Evolutionary conservation across 2,113 vertebrate species (phyloP).

Genomic region (Oreochromis tanganicae): DNA sequence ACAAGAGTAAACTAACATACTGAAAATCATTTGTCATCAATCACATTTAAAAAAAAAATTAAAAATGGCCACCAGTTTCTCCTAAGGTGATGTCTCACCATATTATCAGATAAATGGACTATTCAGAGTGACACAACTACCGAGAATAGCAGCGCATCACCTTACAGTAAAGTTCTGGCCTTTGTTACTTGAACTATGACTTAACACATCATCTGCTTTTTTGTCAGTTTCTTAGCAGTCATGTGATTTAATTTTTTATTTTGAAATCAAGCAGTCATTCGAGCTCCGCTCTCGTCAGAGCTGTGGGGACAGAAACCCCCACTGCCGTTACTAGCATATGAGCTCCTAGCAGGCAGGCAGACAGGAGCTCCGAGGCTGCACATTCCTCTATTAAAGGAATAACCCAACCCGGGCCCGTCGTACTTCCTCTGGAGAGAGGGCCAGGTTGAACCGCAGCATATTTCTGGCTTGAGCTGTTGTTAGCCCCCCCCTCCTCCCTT

Average conservation of each 20-base stretch:
- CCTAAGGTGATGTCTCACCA: background rate
- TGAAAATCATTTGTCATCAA: background rate
- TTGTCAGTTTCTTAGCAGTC: background rate
- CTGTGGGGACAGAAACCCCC: background rate
- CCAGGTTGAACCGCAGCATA: slow-evolving; percentile 74
- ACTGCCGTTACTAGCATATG: slow-evolving; percentile 50
- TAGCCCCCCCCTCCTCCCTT: slow-evolving; percentile 4
- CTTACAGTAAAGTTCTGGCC: background rate
- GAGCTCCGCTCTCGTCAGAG: background rate
- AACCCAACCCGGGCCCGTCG: slow-evolving; percentile 65
- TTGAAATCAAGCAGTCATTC: background rate
- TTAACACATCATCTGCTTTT: background rate
- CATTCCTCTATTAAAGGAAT: slow-evolving; percentile 71
- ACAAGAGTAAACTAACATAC: background rate
- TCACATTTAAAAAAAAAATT: background rate
- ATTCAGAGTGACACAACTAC: background rate
- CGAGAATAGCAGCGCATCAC: background rate
- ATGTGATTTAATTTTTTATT: background rate
- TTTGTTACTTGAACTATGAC: background rate
- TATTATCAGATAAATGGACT: background rate
- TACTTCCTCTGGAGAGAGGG: slow-evolving; percentile 72
- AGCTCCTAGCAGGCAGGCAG: slow-evolving; percentile 71
- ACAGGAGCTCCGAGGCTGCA: slow-evolving; percentile 58
- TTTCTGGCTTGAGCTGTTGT: slow-evolving; percentile 73
- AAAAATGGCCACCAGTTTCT: background rate